Evolutionary conservation across 1,140 invertebrate genomes (phyloP).

Genomic region (Neoseiulus cucumeris): DNA sequence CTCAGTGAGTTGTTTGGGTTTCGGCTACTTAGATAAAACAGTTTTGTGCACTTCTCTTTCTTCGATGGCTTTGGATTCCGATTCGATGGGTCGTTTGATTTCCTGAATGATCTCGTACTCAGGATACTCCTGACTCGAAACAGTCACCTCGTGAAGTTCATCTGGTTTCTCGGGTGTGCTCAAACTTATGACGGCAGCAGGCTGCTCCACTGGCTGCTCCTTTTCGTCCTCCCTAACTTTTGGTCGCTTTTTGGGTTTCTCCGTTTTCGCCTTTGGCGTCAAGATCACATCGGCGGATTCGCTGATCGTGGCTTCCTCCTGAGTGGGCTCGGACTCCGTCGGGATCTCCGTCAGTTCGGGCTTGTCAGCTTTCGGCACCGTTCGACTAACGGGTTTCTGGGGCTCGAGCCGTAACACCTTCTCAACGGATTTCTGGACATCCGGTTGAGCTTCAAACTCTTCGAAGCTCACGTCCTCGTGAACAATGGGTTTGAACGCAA

Average conservation of each 20-base stretch:
- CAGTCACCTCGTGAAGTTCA: not conserved
- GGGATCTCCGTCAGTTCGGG: not conserved
- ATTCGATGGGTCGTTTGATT: not conserved
- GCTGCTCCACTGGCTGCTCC: not conserved
- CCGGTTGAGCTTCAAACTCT: not conserved
- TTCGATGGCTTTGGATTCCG: not conserved
- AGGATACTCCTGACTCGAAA: not conserved
- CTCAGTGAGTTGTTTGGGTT: no score
- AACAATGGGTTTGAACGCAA: slow-evolving; percentile 1
- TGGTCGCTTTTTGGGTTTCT: slow-evolving; percentile 1
- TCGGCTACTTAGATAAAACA: no score
- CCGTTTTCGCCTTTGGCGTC: slow-evolving; percentile 8
- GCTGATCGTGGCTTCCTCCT: not conserved
- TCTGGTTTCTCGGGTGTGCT: no score
- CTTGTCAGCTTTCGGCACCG: not conserved
- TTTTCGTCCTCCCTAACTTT: not conserved
- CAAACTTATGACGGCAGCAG: no score
- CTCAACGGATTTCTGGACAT: not conserved
- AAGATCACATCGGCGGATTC: not conserved
- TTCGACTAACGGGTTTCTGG: not conserved
- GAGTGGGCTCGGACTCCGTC: not conserved
- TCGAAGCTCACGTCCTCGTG: slow-evolving; percentile 5
- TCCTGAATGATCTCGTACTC: not conserved
- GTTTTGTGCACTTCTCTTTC: not conserved
- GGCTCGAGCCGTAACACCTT: not conserved